Evolutionary conservation across 2,113 vertebrate species (phyloP).

Genomic region (Mobula hypostoma): DNA sequence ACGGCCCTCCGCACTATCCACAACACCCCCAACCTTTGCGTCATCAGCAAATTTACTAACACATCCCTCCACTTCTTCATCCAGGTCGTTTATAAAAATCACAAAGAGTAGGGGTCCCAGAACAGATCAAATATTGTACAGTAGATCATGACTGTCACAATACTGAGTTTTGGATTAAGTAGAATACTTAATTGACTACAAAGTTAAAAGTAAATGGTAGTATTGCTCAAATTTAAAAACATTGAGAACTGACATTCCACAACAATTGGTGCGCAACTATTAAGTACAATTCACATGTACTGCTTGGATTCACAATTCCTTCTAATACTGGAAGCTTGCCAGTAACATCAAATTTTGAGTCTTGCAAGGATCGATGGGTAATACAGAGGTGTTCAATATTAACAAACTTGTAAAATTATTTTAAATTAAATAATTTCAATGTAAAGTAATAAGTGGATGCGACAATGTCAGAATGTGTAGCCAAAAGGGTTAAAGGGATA

Average conservation of each 20-base stretch:
- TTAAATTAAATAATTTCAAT: neutral
- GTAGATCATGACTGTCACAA: neutral
- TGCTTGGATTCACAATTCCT: neutral
- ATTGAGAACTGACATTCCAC: neutral
- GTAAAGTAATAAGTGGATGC: neutral
- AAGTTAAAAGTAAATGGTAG: neutral
- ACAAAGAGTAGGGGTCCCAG: too few species aligned
- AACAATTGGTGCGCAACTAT: neutral
- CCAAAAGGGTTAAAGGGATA: neutral
- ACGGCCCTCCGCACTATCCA: too few species aligned
- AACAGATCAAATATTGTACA: neutral
- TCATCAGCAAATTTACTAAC: too few species aligned
- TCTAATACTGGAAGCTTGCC: neutral
- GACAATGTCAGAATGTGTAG: neutral
- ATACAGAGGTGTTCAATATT: neutral
- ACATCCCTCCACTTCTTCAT: too few species aligned
- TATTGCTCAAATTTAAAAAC: neutral
- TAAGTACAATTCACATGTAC: neutral
- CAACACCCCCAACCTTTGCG: too few species aligned
- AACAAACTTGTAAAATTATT: neutral
- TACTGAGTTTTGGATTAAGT: neutral
- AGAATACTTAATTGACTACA: neutral
- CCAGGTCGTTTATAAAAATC: too few species aligned
- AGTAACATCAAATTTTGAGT: neutral
- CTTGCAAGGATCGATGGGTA: neutral